Conservation (phyloP, 1,140 invertebrate genomes). For the Aphelinus certus region DNA sequence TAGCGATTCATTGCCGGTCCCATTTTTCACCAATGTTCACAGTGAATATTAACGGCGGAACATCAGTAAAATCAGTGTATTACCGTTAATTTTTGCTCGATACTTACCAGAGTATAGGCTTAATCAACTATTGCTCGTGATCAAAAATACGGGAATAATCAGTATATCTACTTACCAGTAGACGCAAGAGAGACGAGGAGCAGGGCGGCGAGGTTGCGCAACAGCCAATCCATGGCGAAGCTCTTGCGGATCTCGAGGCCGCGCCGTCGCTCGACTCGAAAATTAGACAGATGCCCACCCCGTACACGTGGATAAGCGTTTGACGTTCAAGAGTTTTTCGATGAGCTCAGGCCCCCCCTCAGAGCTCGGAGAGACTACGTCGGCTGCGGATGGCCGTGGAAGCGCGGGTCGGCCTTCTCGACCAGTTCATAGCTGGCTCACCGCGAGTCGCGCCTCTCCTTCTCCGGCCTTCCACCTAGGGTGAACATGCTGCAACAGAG, state of each 20-base stretch:
- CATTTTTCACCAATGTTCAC: too few relatives aligned
- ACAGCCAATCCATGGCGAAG: slow-evolving; percentile 37
- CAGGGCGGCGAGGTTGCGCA: slow-evolving; percentile 30
- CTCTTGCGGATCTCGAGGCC: neutral
- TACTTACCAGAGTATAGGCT: too few relatives aligned
- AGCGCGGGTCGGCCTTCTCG: slow-evolving; percentile 30
- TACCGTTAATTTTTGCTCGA: too few relatives aligned
- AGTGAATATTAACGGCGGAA: too few relatives aligned
- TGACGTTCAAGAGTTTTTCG: slow-evolving; percentile 15
- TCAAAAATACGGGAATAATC: too few relatives aligned
- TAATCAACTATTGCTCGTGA: too few relatives aligned
- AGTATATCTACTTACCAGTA: slow-evolving; percentile 19
- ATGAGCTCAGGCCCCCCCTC: neutral
- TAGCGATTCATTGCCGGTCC: too few relatives aligned
- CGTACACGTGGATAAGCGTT: slow-evolving; percentile 29
- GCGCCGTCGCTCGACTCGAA: neutral
- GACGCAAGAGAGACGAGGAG: slow-evolving; percentile 25
- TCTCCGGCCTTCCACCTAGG: too few relatives aligned
- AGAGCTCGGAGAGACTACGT: slow-evolving; percentile 6
- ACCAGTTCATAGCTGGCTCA: slow-evolving; percentile 38
- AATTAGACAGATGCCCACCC: slow-evolving; percentile 33
- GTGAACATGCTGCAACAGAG: too few relatives aligned
- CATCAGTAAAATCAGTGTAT: too few relatives aligned
- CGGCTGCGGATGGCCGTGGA: slow-evolving; percentile 13
- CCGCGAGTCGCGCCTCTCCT: slow-evolving; percentile 6